Evolutionary conservation across 1,140 invertebrate species (phyloP).

Genomic region (Drosophila neocordata): DNA sequence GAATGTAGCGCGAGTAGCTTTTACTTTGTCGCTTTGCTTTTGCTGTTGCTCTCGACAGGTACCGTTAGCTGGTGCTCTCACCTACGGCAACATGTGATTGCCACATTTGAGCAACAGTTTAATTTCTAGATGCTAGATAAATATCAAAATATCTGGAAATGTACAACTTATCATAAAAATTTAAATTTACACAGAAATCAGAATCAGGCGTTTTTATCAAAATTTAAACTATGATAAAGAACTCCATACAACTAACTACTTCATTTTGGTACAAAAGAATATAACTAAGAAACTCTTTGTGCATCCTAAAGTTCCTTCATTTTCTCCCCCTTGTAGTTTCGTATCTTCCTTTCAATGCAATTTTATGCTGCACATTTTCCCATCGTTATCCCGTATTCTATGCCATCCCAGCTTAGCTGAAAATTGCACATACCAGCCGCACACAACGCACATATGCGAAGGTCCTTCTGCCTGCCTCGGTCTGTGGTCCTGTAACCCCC

Average conservation of each 20-base stretch:
- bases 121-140: not conserved
- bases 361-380: conserved; percentile 17
- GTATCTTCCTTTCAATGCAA: conserved; percentile 18
- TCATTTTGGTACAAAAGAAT: too few relatives aligned
- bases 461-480: conserved; percentile 17
- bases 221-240: too few relatives aligned
- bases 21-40: conserved; percentile 16
- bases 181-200: too few relatives aligned
- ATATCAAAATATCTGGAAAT: not conserved
- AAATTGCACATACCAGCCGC: not conserved
- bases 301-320: not conserved
- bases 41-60: conserved; percentile 23
- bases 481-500: conserved; percentile 9
- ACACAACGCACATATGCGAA: not conserved
- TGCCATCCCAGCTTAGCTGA: conserved; percentile 23
- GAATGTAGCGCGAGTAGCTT: conserved; percentile 2
- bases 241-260: too few relatives aligned
- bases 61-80: conserved; percentile 1
- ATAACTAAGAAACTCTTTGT: too few relatives aligned
- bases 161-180: not conserved
- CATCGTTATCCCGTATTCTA: not conserved
- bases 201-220: too few relatives aligned
- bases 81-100: conserved; percentile 4
- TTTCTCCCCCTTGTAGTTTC: not conserved
- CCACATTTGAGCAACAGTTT: not conserved